Evolutionary conservation across 1,140 invertebrate species (phyloP), one percentile per base, ranked within the genome.

Genomic region (Bombus turneri): DNA sequence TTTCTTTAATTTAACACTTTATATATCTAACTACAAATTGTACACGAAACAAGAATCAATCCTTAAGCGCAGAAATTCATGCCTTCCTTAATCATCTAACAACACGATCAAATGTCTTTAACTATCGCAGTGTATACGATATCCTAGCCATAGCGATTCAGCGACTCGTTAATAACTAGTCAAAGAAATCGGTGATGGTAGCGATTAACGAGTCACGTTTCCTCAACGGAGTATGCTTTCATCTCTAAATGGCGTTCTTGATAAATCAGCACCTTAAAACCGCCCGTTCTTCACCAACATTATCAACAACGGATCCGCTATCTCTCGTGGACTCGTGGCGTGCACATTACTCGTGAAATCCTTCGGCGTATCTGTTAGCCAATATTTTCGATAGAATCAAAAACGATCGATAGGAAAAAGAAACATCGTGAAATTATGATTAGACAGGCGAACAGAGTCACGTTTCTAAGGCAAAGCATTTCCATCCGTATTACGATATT

Each of bases 161-260:
- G 57, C 77, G 62, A 31, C 77, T 66, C 66, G 72, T 85, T 88
- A 89, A 86, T 86, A 89, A 86, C 83, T 57, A 34, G 75, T 64
- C 69, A 62, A 79, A 75, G 74, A 64, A 85, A 77, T 77, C 37
- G 59, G 37, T 69, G 87, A 88, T 88, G 69, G 71, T 83, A 68
- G 71, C 87, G 88, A 88, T 89, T 89, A 89, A 80, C 75, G 47
- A 86, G 88, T 89, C 87, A 89, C 87, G 87, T 86, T 89, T 86
- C 81, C 41, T 62, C 47, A 28, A 43, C 43, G 39, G 66, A 71
- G 62, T 81, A 72, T 53, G 78, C 79, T 37, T 76, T 62, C 87
- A 62, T 89, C 85, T 88, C 69, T 22, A 66, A 82, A 74, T 41
- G 34, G 59, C n/a, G 64, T 62, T 88, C 75, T 28, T 53, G 79